Evolutionary conservation across 2,888 invertebrate genomes (phyloP), one percentile per base, ranked within the genome.

Genomic region (Stenichneumon culpator): DNA sequence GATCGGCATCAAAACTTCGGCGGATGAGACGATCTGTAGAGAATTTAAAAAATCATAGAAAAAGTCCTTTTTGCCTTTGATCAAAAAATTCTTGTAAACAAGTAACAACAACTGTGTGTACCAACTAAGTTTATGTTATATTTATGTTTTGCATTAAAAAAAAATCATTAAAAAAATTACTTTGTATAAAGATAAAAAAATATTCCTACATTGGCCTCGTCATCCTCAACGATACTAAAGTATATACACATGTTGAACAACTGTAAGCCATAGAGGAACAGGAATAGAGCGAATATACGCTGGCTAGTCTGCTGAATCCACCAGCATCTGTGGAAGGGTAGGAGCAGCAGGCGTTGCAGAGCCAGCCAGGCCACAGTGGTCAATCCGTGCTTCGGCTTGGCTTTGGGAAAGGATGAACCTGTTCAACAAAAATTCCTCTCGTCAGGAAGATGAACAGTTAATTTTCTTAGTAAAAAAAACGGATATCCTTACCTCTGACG

Each of bases 321-420:
- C 99, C 99, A 99, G 93, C 96, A 96, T 92, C 96, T 96, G 92
- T 97, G 97, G 22, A 97, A 95, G 3, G 99, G 99, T 80, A 99
- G 95, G 92, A 99, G 96, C 78, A 98, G 92, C 69, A 98, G 96
- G 75, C 99, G 95, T 84, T 97, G 95, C 74, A 98, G 95, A 6
- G 98, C 98, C 92, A 97, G 96, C 94, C 97, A 96, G 85, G 97
- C 96, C 85, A 99, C 97, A 60, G 97, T 97, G 65, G 97, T 95
- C 94, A 98, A 96, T 86, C 98, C 97, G 94, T 99, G 97, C 91
- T 98, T 98, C 1, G 99, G 98, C 94, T 99, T 99, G 19, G 98
- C 97, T 95, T 99, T 99, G 16, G 98, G 97, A 94, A 99, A 99
- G 83, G 98, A 98, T 57, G 99, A 99, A 68, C 99, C 99, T 98